These are phyloP conservation scores for Porites australiensis DNA, from an alignment of 64 coral and sea anemone genomes.

Conservation along the genomic window DNA sequence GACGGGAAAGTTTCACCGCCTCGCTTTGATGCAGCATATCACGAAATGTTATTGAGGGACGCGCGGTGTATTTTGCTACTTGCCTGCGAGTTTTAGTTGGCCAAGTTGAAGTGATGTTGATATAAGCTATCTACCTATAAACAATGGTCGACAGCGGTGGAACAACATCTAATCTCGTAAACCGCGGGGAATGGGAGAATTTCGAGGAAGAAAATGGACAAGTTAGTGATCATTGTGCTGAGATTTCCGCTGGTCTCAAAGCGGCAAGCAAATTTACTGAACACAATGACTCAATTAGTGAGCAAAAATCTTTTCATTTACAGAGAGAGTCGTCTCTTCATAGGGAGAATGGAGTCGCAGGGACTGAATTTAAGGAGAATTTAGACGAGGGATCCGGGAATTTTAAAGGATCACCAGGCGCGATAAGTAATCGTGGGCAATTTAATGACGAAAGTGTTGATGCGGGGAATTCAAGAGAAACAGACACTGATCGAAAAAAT, in stretches of 20 bases:
- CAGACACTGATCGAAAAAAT: not conserved
- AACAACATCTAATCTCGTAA: not conserved
- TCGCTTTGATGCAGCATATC: not conserved
- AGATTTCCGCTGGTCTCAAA: not conserved
- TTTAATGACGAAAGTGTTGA: not conserved
- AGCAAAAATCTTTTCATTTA: not conserved
- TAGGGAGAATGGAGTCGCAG: not conserved
- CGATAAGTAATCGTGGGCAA: not conserved
- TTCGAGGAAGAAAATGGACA: slow-evolving; percentile 19
- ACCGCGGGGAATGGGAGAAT: slow-evolving; percentile 27
- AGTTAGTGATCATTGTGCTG: not conserved
- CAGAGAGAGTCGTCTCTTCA: slow-evolving; percentile 12
- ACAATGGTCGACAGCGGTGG: slow-evolving; percentile 7
- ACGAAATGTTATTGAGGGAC: not conserved
- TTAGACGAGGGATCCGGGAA: not conserved
- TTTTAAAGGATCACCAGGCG: not conserved
- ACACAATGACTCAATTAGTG: slow-evolving; percentile 13
- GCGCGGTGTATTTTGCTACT: not conserved
- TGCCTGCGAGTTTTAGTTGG: not conserved
- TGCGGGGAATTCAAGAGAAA: not conserved
- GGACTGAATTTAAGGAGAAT: slow-evolving; percentile 40
- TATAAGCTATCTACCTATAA: not conserved
- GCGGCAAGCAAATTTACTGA: not conserved
- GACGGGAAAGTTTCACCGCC: not conserved
- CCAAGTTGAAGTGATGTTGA: not conserved